Base-by-base conservation (phyloP, 2,888 invertebrate species). In the Melitaea athalia region DNA sequence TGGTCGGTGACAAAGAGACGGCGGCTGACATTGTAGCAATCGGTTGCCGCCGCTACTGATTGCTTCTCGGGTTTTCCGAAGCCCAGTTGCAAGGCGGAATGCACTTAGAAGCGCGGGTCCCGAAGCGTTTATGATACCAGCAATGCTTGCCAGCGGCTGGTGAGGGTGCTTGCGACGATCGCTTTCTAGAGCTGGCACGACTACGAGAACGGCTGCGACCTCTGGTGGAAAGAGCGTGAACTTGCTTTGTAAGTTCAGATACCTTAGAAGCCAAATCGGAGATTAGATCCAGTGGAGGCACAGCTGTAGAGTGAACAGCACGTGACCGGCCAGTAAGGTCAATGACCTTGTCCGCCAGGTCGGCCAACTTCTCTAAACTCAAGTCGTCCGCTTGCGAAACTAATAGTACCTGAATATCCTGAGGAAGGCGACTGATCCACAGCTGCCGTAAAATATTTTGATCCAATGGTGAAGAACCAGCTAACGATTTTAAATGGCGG, bases 31-130 rank as follows among this genome's bases (percentile, higher is more conserved):
- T 7, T 14, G 6, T 24, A 33, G 57, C 69, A 73, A 45, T 71
- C 71, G 64, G 65, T 6, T 12, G 67, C 62, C 71, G 69, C 71
- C 62, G 55, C 52, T 68, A 71, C 65, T 65, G 68, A 73, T 47
- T 64, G 68, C 64, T 57, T 17, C 33, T 47, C 1, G 12, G 11
- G 60, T 73, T 73, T 73, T 61, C 68, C 66, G 61, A 24, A 12
- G 57, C 60, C 50, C 62, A 72, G 17, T 38, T 12, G 10, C 70
- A 72, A 4, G 69, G 70, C 10, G 31, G 11, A 3, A 57, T 45
- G 45, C 72, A 69, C 55, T 63, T 64, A 0, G 42, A 24, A 0
- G 67, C 68, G 6, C 67, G 67, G 3, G 50, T 47, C 11, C 64
- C 66, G 59, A 53, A 69, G n/a, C 47, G 57, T 15, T 52, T 63